Evolutionary conservation across 2,113 vertebrate species (phyloP).

Genomic region (Calonectris borealis): DNA sequence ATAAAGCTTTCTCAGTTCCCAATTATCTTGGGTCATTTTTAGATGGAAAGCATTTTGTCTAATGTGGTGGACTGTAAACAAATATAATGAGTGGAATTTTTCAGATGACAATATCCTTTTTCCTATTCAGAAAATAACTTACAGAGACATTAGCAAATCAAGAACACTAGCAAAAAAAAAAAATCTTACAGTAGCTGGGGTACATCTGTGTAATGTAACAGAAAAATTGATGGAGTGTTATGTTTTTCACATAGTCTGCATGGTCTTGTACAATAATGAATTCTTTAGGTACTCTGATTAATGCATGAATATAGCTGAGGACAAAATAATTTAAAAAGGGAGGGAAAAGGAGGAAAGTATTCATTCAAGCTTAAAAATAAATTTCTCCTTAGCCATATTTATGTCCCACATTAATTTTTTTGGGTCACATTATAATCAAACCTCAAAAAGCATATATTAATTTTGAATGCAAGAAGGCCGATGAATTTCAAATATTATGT

Average conservation of each 20-base stretch:
- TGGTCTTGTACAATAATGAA: not conserved
- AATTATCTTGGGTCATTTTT: not conserved
- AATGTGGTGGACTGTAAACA: not conserved
- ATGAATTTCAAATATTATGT: not conserved
- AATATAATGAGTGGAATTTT: not conserved
- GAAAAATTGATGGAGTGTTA: not conserved
- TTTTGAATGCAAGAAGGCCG: not conserved
- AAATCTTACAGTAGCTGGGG: not conserved
- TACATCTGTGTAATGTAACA: not conserved
- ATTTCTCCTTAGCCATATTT: not conserved
- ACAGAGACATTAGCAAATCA: not conserved
- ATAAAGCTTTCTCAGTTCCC: not conserved
- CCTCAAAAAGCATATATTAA: not conserved
- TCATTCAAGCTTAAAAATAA: not conserved
- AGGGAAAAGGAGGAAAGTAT: not conserved
- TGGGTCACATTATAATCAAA: not conserved
- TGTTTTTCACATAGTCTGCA: not conserved
- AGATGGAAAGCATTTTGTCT: not conserved
- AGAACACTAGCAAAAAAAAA: not conserved
- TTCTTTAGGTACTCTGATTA: not conserved
- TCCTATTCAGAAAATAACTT: not conserved
- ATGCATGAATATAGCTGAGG: not conserved
- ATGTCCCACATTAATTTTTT: not conserved
- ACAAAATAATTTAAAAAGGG: not conserved
- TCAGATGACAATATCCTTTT: not conserved